These are phyloP conservation scores for Maniola hyperantus DNA, from an alignment of 2,888 invertebrate genomes.

Conservation along the genomic window DNA sequence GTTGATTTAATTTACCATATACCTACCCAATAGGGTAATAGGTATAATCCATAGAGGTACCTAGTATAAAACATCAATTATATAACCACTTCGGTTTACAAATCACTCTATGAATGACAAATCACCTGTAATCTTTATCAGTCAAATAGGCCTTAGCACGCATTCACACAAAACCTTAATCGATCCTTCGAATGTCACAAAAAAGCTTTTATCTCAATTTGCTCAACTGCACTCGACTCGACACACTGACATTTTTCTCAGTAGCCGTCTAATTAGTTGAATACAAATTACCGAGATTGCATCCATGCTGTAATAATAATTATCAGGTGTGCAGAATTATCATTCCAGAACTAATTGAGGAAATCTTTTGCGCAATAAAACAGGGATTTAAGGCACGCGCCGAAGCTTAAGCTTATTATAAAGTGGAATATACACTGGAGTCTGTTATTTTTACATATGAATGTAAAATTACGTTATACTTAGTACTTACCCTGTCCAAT, in stretches of 20 bases:
- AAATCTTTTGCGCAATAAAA: conserved; percentile 31
- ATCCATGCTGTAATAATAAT: conserved; percentile 20
- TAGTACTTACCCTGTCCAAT: not conserved
- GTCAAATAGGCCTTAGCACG: too few species aligned
- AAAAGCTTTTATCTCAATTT: conserved; percentile 9
- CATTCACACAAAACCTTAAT: not conserved
- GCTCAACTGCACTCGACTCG: not conserved
- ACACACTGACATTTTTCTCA: conserved; percentile 4
- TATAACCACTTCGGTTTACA: too few species aligned
- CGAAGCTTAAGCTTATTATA: conserved; percentile 23
- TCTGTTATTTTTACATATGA: too few species aligned
- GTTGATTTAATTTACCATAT: too few species aligned
- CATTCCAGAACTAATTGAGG: conserved; percentile 19
- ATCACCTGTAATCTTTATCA: too few species aligned
- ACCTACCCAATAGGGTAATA: too few species aligned
- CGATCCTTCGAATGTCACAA: conserved; percentile 4
- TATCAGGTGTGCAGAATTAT: conserved; percentile 29
- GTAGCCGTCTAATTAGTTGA: conserved; percentile 13
- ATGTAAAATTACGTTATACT: too few species aligned
- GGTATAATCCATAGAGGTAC: too few species aligned
- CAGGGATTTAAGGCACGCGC: conserved; percentile 32
- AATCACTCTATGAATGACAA: too few species aligned
- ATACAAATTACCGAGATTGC: conserved; percentile 17
- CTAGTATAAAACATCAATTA: too few species aligned
- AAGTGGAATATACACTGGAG: conserved; percentile 16